Conservation (phyloP, 2,888 invertebrate species). For the Leistus spinibarbis region DNA sequence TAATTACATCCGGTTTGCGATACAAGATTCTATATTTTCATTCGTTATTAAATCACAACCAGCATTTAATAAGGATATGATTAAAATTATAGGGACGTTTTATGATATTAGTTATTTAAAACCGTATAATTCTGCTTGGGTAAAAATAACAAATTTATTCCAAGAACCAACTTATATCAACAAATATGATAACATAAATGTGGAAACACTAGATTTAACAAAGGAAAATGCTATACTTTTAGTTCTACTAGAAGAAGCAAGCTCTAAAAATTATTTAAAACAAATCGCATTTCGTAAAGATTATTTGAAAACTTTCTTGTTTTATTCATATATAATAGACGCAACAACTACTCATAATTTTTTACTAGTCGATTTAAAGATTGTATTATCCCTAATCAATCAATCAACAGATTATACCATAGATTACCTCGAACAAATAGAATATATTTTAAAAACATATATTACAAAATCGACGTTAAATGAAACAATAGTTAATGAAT, state of each 20-base stretch:
- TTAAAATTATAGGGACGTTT: slow-evolving; percentile 25
- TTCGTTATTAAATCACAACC: not conserved
- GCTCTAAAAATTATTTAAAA: not conserved
- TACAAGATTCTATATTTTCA: slow-evolving; percentile 15
- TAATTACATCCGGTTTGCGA: slow-evolving; percentile 25
- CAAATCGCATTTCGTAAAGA: not conserved
- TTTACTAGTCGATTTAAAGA: not conserved
- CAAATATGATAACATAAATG: not conserved
- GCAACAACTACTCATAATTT: not conserved
- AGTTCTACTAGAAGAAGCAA: slow-evolving; percentile 11
- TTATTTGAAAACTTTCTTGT: not conserved
- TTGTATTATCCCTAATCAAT: not conserved
- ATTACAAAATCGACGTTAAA: not conserved
- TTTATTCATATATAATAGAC: not conserved
- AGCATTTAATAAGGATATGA: slow-evolving; percentile 15
- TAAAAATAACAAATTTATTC: slow-evolving; percentile 28
- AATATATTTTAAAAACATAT: not conserved
- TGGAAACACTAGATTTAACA: not conserved
- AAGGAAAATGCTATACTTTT: slow-evolving; percentile 15
- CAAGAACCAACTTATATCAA: slow-evolving; percentile 1
- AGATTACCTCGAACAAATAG: not conserved
- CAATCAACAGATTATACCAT: not conserved
- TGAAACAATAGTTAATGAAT: not conserved
- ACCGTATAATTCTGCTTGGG: slow-evolving; percentile 30
- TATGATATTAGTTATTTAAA: slow-evolving; percentile 28